A percentile compares a stretch with the other conserved stretches of the same genome.
These are phyloP conservation scores for Phaedon cochleariae DNA, from an alignment of 2,888 invertebrate species.

Conservation along the genomic window DNA sequence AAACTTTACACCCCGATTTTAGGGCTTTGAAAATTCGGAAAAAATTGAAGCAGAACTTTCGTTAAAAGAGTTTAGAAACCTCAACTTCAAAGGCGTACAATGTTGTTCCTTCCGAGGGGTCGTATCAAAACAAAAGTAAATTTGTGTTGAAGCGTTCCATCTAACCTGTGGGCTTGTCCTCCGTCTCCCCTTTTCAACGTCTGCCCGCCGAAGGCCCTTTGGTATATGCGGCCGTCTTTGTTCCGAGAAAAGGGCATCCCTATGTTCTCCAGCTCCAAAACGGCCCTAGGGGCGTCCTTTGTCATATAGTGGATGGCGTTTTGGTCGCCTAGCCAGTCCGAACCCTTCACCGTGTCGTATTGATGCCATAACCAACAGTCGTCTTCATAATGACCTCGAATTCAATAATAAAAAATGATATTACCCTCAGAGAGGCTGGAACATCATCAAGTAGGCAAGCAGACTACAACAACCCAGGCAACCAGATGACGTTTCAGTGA, in stretches of 20 bases:
- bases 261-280: slow-evolving; percentile 69
- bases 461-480: too few relatives aligned
- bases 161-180: slow-evolving; percentile 66
- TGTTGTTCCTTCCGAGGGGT: too few relatives aligned
- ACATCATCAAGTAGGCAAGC: too few relatives aligned
- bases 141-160: too few relatives aligned
- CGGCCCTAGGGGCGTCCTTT: slow-evolving; percentile 68
- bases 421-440: too few relatives aligned
- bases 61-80: too few relatives aligned
- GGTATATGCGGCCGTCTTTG: slow-evolving; percentile 75
- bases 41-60: too few relatives aligned
- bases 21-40: too few relatives aligned
- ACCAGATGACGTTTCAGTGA: too few relatives aligned
- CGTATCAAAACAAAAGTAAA: too few relatives aligned
- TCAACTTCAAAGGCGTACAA: too few relatives aligned
- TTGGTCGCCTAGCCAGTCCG: slow-evolving; percentile 80
- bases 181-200: slow-evolving; percentile 73
- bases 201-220: slow-evolving; percentile 77
- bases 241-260: slow-evolving; percentile 77
- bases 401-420: not conserved
- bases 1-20: too few relatives aligned
- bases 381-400: slow-evolving; percentile 69
- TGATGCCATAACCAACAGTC: slow-evolving; percentile 82
- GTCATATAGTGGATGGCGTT: slow-evolving; percentile 84
- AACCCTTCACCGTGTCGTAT: slow-evolving; percentile 80